Percentiles rank a stretch among this genome's conserved stretches.
Conservation (phyloP, 2,888 invertebrate species). For the Caenorhabditis wallacei region DNA sequence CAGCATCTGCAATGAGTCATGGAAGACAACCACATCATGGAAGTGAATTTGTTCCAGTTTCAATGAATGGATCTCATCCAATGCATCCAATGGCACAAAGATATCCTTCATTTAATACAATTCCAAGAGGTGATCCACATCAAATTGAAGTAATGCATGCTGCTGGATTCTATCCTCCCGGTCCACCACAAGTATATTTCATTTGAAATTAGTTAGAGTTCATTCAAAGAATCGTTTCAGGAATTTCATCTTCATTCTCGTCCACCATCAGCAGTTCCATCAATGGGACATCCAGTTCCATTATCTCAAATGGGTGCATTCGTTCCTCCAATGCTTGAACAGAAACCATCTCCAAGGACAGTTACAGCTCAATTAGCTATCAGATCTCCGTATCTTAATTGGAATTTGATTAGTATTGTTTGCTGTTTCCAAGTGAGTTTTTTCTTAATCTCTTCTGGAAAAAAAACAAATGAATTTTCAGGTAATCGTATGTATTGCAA, state of each 20-base stretch:
- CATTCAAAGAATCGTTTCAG: not conserved
- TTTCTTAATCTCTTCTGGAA: not conserved
- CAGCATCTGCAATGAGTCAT: slow-evolving; percentile 62
- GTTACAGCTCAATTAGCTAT: slow-evolving; percentile 55
- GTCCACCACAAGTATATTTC: slow-evolving; percentile 29
- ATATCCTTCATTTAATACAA: slow-evolving; percentile 51
- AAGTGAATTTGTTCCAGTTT: slow-evolving; percentile 56
- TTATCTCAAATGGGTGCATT: slow-evolving; percentile 39
- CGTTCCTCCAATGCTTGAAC: slow-evolving; percentile 49
- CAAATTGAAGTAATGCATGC: slow-evolving; percentile 41
- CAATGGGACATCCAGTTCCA: slow-evolving; percentile 54
- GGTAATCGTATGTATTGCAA: slow-evolving; percentile 53
- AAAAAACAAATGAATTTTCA: not conserved
- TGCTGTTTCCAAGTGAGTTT: slow-evolving; percentile 51
- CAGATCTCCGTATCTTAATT: slow-evolving; percentile 49
- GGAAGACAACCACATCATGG: slow-evolving; percentile 39
- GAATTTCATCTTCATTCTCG: slow-evolving; percentile 43
- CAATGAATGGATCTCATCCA: slow-evolving; percentile 23
- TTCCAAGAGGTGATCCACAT: slow-evolving; percentile 44
- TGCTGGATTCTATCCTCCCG: slow-evolving; percentile 33
- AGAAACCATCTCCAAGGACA: slow-evolving; percentile 51
- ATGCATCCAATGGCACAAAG: slow-evolving; percentile 55
- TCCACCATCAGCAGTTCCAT: slow-evolving; percentile 60
- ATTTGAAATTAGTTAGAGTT: too few species aligned
- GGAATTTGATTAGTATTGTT: slow-evolving; percentile 56